A percentile compares a stretch with the other conserved stretches of the same genome.
phyloP scores from a whole-genome alignment of 2,797 vertebrate genomes.

The Pipistrellus nathusii region DNA sequence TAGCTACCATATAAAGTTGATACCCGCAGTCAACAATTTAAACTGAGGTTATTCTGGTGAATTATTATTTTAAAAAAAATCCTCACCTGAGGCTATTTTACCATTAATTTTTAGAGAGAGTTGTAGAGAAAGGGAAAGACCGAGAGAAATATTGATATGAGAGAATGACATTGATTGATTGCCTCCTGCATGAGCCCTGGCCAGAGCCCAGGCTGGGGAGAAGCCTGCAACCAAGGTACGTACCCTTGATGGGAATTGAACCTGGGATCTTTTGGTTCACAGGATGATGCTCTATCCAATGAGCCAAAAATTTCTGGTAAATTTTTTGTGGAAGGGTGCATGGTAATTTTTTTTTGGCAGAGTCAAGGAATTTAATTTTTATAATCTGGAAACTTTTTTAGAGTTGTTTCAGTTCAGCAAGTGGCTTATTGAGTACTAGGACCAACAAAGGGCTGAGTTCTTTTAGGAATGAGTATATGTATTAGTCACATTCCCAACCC shows the following conservation, averaged over 20 bases:
- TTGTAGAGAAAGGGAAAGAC: too few relatives aligned
- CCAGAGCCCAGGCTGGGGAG: too few relatives aligned
- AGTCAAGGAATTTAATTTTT: conserved; percentile 21
- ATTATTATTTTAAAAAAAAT: background rate
- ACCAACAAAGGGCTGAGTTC: background rate
- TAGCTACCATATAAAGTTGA: background rate
- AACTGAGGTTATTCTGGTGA: background rate
- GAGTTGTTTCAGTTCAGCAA: conserved; percentile 27
- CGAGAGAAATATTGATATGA: too few relatives aligned
- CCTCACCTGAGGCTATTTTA: too few relatives aligned
- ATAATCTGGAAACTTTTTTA: background rate
- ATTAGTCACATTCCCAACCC: background rate
- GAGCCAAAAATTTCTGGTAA: background rate
- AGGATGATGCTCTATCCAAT: too few relatives aligned
- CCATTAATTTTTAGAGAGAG: too few relatives aligned
- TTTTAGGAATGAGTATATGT: conserved; percentile 31
- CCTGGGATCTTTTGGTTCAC: too few relatives aligned
- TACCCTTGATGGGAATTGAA: too few relatives aligned
- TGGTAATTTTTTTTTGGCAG: background rate
- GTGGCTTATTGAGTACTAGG: background rate
- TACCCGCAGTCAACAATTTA: background rate
- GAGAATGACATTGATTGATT: too few relatives aligned
- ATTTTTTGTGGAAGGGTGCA: background rate
- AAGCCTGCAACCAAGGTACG: too few relatives aligned
- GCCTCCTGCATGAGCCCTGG: too few relatives aligned